Base-by-base conservation (phyloP, 2,113 vertebrate species). In the Odobenus rosmarus region DNA sequence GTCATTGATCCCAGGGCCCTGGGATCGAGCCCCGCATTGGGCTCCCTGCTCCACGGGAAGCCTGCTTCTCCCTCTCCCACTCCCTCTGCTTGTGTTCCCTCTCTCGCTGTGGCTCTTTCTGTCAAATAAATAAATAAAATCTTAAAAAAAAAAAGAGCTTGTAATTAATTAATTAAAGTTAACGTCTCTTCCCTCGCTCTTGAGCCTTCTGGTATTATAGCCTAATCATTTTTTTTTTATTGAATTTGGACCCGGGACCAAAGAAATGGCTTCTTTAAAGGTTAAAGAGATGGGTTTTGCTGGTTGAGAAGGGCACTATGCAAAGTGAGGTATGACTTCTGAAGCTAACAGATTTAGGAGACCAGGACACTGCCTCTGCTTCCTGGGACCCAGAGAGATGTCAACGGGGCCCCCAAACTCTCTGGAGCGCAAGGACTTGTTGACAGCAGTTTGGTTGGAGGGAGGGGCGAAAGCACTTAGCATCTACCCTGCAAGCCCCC, bases 191-290 rank as follows among this genome's bases (percentile, higher is more conserved):
- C 67, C n/a, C 59, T 92, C 69, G 53, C 80, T 93, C 81, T 71
- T 57, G 5, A 93, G 67, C 23, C 51, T 80, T 46, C 82, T 81
- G 46, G 15, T 51, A 64, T 51, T 42, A 61, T 4, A 88, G 31
- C 76, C 69, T 26, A 49, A 31, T 9, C 31, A 19, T 84, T 59
- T 87, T 80, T 77, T 69, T 28, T 12, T 64, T 64, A 72, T 18
- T 88, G 59, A 59, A 23, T 91, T 26, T 59, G n/a, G 86, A 86
- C 53, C 51, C 26, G 10, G 24, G 61, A 71, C 28, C 51, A 76
- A 95, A 92, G 59, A 91, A 89, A 96, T 74, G 53, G 7, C 42
- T 76, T 88, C 42, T 55, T 88, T 85, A 51, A 59, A 62, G 24
- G 19, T 69, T 85, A 62, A 64, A 76, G 88, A 90, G 18, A 55